Conservation (phyloP, 2,113 vertebrate species). For the Galeopterus variegatus region DNA sequence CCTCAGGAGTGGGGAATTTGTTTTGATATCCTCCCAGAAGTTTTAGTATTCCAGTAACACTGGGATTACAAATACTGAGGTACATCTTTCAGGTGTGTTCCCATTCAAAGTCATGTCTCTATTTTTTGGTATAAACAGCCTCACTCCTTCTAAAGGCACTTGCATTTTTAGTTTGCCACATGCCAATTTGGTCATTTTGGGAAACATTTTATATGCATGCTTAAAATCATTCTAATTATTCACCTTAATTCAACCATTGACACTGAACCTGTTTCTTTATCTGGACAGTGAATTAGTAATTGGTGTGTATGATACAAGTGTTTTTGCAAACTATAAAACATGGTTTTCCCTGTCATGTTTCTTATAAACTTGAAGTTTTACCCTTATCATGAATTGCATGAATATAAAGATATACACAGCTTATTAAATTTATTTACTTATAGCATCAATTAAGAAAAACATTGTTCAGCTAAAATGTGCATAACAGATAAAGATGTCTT, state of each 20-base stretch:
- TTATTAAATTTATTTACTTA: constrained; percentile 38
- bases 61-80: no score
- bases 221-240: not conserved
- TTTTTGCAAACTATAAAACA: not conserved
- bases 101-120: not conserved
- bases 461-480: not conserved
- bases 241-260: not conserved
- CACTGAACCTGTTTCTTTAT: not conserved
- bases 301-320: not conserved
- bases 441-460: constrained; percentile 23
- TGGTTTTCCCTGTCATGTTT: not conserved
- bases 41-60: not conserved
- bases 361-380: not conserved
- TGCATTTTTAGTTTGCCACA: not conserved
- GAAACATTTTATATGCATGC: not conserved
- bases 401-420: accelerated
- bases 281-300: not conserved
- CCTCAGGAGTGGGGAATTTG: not conserved
- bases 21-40: not conserved
- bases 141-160: not conserved
- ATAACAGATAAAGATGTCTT: not conserved
- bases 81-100: not conserved
- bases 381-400: not conserved
- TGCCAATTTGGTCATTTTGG: not conserved
- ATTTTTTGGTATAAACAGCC: not conserved